Evolutionary conservation across 2,888 invertebrate genomes (phyloP).

Genomic region (Synergus japonicus): DNA sequence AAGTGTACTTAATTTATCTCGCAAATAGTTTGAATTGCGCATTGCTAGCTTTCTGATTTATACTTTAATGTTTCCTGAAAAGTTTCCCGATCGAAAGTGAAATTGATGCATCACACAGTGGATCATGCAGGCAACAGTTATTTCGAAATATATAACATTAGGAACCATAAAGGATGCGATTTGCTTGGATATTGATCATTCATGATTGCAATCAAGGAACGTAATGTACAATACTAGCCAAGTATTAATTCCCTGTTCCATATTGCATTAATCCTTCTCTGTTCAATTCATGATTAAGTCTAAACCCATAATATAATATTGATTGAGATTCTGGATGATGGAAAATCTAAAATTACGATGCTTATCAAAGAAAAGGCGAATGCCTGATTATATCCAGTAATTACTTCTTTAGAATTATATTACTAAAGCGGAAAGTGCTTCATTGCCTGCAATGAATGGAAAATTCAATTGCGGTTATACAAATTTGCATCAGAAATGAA

Average conservation of each 20-base stretch:
- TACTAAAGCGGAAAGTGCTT: not conserved
- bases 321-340: not conserved
- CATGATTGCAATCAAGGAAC: not conserved
- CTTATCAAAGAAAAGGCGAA: not conserved
- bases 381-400: not conserved
- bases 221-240: not conserved
- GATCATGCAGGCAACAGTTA: too few relatives aligned
- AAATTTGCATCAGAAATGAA: slow-evolving; percentile 23
- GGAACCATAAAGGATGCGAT: not conserved
- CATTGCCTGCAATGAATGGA: slow-evolving; percentile 6
- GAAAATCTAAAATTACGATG: not conserved
- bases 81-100: too few relatives aligned
- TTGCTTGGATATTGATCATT: not conserved
- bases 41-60: slow-evolving; percentile 3
- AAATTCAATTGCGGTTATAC: slow-evolving; percentile 12
- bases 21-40: not conserved
- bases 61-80: too few relatives aligned
- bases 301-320: not conserved
- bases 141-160: too few relatives aligned
- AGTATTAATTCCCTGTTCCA: slow-evolving; percentile 6
- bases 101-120: too few relatives aligned
- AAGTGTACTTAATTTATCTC: not conserved
- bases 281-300: slow-evolving; percentile 5
- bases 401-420: slow-evolving; percentile 15
- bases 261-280: not conserved